Evolutionary conservation across 2,113 vertebrate species (phyloP), one percentile per base, ranked within the genome.

Genomic region (Burhinus bistriatus): DNA sequence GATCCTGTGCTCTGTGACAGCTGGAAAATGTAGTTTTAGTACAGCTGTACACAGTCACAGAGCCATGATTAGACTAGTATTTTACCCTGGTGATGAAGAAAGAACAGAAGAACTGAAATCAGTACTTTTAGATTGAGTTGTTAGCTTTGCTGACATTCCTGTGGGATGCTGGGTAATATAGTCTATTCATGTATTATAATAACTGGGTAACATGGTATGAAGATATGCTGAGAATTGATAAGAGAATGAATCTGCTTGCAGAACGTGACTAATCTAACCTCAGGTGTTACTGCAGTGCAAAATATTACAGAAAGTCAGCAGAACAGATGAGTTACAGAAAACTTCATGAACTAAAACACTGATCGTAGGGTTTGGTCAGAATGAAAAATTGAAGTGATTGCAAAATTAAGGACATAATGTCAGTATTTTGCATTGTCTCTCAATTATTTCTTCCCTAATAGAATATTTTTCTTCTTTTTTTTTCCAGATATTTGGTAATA

Each of bases 401-500:
- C 36, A 95, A 89, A 95, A 89, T 89, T 22, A 18, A 64, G 69
- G 83, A 69, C 83, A 40, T 72, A 36, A 54, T 62, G 12, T 68
- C 49, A 51, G 57, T 55, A 87, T 78, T 93, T 66, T 93, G 42
- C 68, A 72, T 21, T 92, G 65, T 68, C 40, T 95, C 47, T 91
- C 54, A 90, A 69, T 86, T 92, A 45, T 94, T 96, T 95, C 54
- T 97, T 84, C 86, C 83, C 27, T 94, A 75, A 86, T 79, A 69
- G 5, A 66, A 72, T 93, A 42, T 94, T 89, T 97, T 82, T 94
- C 83, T 92, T 71, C 90, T 78, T 86, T 96, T 88, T 84, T 93
- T 59, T 65, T 95, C 78, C 97, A 99, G 99, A 97, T 99, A 92
- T 99, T 99, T 98, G 99, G 99, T 79, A 99, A 97, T 79, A 97